Evolutionary conservation across 2,797 vertebrate genomes (phyloP), one percentile per base, ranked within the genome.

Genomic region (Gorsachius magnificus): DNA sequence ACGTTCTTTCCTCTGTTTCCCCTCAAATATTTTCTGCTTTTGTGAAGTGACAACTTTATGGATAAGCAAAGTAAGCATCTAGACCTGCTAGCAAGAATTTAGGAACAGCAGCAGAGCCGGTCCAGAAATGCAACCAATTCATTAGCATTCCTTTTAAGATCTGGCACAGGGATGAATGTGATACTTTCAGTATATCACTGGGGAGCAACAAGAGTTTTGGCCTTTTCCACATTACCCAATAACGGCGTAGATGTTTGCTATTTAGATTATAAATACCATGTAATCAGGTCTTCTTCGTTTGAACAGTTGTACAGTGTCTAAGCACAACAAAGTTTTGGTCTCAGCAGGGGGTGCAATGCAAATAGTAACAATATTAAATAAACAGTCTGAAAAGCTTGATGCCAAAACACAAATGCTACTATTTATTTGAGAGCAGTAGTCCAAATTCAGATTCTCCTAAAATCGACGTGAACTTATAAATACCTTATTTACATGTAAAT

Each of bases 401-500:
- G 58, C 45, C 41, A 43, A 43, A 43, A 9, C 41, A n/a, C 33
- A 84, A 89, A 82, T 69, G 28, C 38, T 71, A 15, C 51, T 72
- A 22, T 66, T 81, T 87, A 63, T 97, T 91, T 92, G 90, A 89
- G 76, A 95, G 68, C 17, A 71, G 28, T 91, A 93, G 95, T 96
- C 89, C 63, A 95, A 95, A 96, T 77, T 94, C 72, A 69, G 65
- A 85, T 80, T 78, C 64, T 89, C 36, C 82, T 92, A 92, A 86
- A 31, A 38, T 90, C 96, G 94, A 71, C 92, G 66, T 90, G 77
- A 86, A 56, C 45, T 94, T 95, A 90, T 95, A 97, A 98, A 96
- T 94, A 95, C 79, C 63, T 72, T 72, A 89, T 94, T 96, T 94
- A 93, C 85, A 89, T 91, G 76, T 69, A 97, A 98, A 97, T 97